phyloP scores from a whole-genome alignment of 2,797 vertebrate genomes.

The Xiphophorus birchmanni region DNA sequence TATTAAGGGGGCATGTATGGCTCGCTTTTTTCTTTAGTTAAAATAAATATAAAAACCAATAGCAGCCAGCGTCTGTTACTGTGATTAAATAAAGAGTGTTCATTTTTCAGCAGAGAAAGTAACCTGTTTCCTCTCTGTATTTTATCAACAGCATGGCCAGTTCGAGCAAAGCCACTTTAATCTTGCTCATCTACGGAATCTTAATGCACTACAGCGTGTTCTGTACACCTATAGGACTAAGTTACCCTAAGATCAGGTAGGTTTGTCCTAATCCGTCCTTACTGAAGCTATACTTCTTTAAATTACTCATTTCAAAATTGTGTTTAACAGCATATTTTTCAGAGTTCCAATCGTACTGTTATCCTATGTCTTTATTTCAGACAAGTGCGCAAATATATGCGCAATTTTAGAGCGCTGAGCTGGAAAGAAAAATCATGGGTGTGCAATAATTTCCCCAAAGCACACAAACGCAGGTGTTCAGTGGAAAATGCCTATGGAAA shows the following conservation, averaged over 20 bases:
- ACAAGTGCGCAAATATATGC: slow-evolving; percentile 38
- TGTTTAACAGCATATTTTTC: neutral
- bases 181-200: slow-evolving; percentile 95
- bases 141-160: slow-evolving; percentile 90
- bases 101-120: slow-evolving; percentile 14
- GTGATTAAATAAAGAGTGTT: slow-evolving; percentile 7
- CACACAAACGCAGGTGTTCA: slow-evolving; percentile 1
- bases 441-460: slow-evolving; percentile 1
- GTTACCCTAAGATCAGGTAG: slow-evolving; percentile 94
- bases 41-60: slow-evolving; percentile 7
- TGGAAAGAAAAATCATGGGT: neutral
- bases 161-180: slow-evolving; percentile 94
- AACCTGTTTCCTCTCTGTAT: slow-evolving; percentile 56
- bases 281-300: accelerated
- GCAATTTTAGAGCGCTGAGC: slow-evolving; percentile 5
- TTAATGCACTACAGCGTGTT: slow-evolving; percentile 96
- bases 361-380: slow-evolving; percentile 4
- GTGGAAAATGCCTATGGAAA: slow-evolving; percentile 61
- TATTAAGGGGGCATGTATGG: neutral
- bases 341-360: neutral
- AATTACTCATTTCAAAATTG: neutral
- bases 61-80: slow-evolving; percentile 6
- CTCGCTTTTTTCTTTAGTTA: neutral
- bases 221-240: slow-evolving; percentile 93
- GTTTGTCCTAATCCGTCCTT: slow-evolving; percentile 44